Evolutionary conservation across 1,140 invertebrate genomes (phyloP).

Genomic region (Helicoverpa armigera): DNA sequence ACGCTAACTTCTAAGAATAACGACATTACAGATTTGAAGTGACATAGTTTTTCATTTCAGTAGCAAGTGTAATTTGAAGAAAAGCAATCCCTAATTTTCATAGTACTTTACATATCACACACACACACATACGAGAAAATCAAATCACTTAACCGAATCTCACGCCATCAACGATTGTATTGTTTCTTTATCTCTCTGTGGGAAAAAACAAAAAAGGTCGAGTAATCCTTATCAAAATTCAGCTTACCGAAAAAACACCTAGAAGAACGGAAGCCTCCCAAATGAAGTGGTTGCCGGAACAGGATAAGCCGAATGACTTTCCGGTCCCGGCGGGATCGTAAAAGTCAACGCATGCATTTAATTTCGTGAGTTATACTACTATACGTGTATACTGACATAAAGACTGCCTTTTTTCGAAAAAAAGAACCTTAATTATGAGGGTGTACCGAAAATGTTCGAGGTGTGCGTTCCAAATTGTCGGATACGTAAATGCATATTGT

Average conservation of each 20-base stretch:
- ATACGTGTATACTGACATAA: slow-evolving; percentile 11
- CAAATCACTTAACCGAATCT: neutral
- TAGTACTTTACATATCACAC: no score
- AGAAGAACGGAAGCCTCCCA: slow-evolving; percentile 53
- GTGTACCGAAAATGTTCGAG: neutral
- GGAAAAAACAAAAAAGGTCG: slow-evolving; percentile 33
- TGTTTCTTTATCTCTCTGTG: slow-evolving; percentile 3
- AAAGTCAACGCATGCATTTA: slow-evolving; percentile 71
- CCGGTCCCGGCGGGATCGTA: slow-evolving; percentile 64
- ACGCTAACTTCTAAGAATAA: no score
- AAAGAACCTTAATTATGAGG: slow-evolving; percentile 26
- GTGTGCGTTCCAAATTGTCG: neutral
- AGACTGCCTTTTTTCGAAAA: neutral
- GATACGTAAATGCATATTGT: slow-evolving; percentile 1
- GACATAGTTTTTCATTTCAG: no score
- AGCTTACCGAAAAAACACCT: slow-evolving; percentile 59
- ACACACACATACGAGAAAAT: neutral
- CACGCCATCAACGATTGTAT: neutral
- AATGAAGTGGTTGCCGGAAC: slow-evolving; percentile 62
- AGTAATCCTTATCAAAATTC: slow-evolving; percentile 57
- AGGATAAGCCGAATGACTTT: slow-evolving; percentile 68
- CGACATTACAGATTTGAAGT: no score
- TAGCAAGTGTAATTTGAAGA: no score
- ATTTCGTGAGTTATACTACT: slow-evolving; percentile 63
- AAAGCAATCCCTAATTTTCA: no score